Percentiles rank a stretch among this genome's conserved stretches.
Conservation (phyloP, 1,140 invertebrate genomes). For the Drosophila rufa region DNA sequence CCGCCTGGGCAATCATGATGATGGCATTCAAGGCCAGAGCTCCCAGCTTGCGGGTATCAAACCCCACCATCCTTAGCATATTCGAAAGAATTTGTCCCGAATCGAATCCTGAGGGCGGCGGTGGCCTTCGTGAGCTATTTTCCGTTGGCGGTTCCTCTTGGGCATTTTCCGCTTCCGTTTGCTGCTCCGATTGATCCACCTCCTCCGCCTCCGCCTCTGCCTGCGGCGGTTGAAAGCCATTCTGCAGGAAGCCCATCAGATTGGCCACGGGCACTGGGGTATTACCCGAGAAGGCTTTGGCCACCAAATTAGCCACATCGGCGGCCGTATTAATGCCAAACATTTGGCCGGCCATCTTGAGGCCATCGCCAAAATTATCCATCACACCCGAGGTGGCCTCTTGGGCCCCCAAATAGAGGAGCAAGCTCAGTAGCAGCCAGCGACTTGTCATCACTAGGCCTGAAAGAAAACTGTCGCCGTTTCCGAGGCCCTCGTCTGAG, state of each 20-base stretch:
- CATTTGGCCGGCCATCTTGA: constrained; percentile 88
- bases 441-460: constrained; percentile 59
- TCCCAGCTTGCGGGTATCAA: constrained; percentile 90
- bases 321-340: constrained; percentile 86
- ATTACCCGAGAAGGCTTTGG: constrained; percentile 84
- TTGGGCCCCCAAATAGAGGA: constrained; percentile 40
- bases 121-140: constrained; percentile 7
- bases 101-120: constrained; percentile 34
- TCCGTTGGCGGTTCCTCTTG: constrained; percentile 61
- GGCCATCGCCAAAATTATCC: constrained; percentile 87
- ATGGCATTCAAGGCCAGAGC: constrained; percentile 92
- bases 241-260: constrained; percentile 62
- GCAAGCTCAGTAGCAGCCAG: constrained; percentile 25
- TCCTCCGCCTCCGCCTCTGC: constrained; percentile 7
- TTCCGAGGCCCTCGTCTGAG: constrained; percentile 14
- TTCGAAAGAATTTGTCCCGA: constrained; percentile 86
- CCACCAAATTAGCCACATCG: constrained; percentile 86
- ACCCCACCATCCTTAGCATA: constrained; percentile 90
- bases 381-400: constrained; percentile 85
- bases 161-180: constrained; percentile 57
- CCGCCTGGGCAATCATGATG: constrained; percentile 93
- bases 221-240: constrained; percentile 34
- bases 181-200: constrained; percentile 46
- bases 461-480: constrained; percentile 57
- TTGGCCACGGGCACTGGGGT: constrained; percentile 34